Base-by-base conservation (phyloP, 1,140 invertebrate species). In the Drosophila quadrilineata region DNA sequence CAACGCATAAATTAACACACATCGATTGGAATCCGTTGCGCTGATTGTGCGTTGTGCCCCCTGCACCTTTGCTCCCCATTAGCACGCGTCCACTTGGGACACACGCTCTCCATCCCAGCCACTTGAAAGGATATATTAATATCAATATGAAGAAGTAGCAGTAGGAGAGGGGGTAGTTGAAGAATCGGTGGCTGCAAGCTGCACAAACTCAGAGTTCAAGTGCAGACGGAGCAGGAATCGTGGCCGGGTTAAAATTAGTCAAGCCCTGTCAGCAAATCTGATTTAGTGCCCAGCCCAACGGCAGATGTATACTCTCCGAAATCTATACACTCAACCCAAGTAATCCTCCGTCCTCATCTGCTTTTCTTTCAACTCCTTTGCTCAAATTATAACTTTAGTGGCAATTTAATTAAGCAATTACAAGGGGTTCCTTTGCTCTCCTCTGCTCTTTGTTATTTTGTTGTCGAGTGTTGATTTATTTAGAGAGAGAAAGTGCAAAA, bases 351-450 rank as follows among this genome's bases (percentile, higher is more conserved):
- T 19, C 40, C 8, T 56, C 40, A 35, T 8, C 50, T 21, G 49
- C 43, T 49, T 28, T 19, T 8, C 52, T 62, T 43, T 26, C n/a
- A n/a, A n/a, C n/a, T n/a, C n/a, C 75, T 9, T 31, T 29, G 17
- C 58, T 56, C 54, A 85, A 79, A 86, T 84, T 85, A 84, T 71
- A 79, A 75, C 77, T 79, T 75, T 84, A 86, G 80, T 71, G 75
- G 70, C 80, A 84, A 85, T 86, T 76, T 84, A 84, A 84, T 84
- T 85, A 85, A 85, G 79, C 75, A 84, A 84, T 84, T 84, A 84
- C 80, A 85, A 84, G 74, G 75, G 74, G 56, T 62, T 68, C 35
- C 36, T 6, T 50, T 24, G 9, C 21, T 28, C 49, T 29, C n/a
- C n/a, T n/a, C n/a, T n/a, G n/a, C n/a, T n/a, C n/a, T n/a, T n/a